A percentile compares a stretch with the other conserved stretches of the same genome.
Evolutionary conservation across 2,888 invertebrate genomes (phyloP).

Genomic region (Melanargia galathea): DNA sequence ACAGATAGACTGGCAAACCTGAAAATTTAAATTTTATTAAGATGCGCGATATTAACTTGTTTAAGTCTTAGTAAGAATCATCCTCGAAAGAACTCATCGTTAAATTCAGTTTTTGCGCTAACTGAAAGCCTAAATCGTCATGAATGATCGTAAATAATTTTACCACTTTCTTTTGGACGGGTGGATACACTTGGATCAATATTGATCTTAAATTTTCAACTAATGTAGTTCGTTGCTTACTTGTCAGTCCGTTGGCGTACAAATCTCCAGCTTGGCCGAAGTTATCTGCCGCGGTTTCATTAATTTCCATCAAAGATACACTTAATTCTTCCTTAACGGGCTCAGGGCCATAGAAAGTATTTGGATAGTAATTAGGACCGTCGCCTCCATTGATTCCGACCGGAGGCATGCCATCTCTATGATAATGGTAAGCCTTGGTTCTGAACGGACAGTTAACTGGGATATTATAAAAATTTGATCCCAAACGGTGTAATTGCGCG

Average conservation of each 20-base stretch:
- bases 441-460: conserved; percentile 96
- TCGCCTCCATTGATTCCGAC: conserved; percentile 89
- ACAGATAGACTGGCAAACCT: too few species aligned
- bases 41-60: too few species aligned
- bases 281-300: conserved; percentile 91
- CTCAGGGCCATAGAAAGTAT: conserved; percentile 93
- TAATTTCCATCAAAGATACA: conserved; percentile 75
- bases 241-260: conserved; percentile 88
- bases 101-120: conserved; percentile 46
- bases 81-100: too few species aligned
- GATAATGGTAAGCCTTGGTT: conserved; percentile 82
- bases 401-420: conserved; percentile 91
- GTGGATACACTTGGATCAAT: conserved; percentile 87
- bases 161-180: conserved; percentile 81
- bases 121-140: conserved; percentile 85
- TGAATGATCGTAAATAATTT: conserved; percentile 90
- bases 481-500: conserved; percentile 91
- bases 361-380: conserved; percentile 97
- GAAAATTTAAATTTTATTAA: too few species aligned
- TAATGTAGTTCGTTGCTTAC: conserved; percentile 87
- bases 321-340: conserved; percentile 82
- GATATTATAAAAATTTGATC: conserved; percentile 93
- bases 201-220: conserved; percentile 89
- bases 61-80: too few species aligned
- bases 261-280: conserved; percentile 90